Conservation (phyloP, 92 coral and sea anemone species). For the Umimayanthus chanpuru region DNA sequence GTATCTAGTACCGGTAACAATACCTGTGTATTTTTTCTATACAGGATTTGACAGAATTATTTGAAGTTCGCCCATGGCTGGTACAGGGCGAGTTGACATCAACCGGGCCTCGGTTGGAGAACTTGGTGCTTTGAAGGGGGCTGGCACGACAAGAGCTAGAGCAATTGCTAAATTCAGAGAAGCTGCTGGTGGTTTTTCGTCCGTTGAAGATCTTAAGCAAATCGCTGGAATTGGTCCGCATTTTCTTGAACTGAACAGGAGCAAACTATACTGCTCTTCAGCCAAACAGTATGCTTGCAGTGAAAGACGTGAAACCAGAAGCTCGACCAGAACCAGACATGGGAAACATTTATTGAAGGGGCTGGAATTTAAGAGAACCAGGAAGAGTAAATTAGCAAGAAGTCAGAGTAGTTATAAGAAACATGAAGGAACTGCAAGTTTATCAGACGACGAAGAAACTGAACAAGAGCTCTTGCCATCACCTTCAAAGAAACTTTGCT, state of each 20-base stretch:
- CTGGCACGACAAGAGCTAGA: constrained; percentile 89
- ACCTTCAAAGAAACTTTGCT: constrained; percentile 81
- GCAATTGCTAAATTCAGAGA: constrained; percentile 85
- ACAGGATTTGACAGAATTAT: constrained; percentile 18
- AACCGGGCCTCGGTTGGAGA: constrained; percentile 90
- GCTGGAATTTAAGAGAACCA: constrained; percentile 34
- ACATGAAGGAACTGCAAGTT: constrained; percentile 57
- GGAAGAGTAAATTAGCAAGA: constrained; percentile 36
- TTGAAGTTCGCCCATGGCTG: constrained; percentile 74
- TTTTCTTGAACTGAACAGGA: constrained; percentile 80
- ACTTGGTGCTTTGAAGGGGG: constrained; percentile 80
- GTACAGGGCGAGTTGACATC: constrained; percentile 83
- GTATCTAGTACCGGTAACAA: not conserved
- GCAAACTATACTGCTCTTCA: constrained; percentile 73
- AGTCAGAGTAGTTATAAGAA: constrained; percentile 26
- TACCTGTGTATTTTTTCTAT: not conserved
- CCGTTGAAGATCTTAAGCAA: constrained; percentile 76
- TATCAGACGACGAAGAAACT: constrained; percentile 31
- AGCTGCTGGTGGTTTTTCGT: constrained; percentile 88
- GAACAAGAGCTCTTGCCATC: constrained; percentile 56
- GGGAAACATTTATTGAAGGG: constrained; percentile 50
- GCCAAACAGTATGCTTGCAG: constrained; percentile 43
- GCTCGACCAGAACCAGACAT: constrained; percentile 66
- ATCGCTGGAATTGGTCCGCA: constrained; percentile 87
- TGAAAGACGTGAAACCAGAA: constrained; percentile 74